Base-by-base conservation (phyloP, 2,797 vertebrate species). In the Pangasius larnaudii region DNA sequence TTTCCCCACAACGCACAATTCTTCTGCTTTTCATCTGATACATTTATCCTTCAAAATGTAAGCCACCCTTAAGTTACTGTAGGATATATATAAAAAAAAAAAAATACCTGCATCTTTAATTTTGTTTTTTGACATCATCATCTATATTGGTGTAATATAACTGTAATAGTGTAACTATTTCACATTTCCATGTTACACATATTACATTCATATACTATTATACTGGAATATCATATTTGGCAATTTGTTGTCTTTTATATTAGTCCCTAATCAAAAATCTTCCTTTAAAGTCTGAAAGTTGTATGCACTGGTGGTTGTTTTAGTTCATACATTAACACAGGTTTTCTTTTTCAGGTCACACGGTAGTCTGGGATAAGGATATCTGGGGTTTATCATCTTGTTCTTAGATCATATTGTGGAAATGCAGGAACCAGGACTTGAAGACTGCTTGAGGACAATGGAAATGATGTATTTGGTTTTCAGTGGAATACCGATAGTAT, bases 301-400 rank as follows among this genome's bases (percentile, higher is more conserved):
- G 3, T 39, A 24, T 39, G 11, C 0, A 75, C 18, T 56, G 10
- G 2, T 30, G 59, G 10, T 7, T 18, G 46, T 33, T 72, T 53
- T 51, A 24, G 3, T 84, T 61, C 36, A 69, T 56, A 59, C 10
- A 18, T 71, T 89, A 90, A 90, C 59, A 86, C 42, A 22, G 30
- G 22, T 88, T 63, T 84, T 93, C 58, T 92, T 83, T 92, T 93
- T 82, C 91, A 97, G 96, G 96, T 97, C 91, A 96, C 96, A 67
- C 96, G 95, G 94, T 97, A 97, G 95, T 96, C 81, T 91, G 91
- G 85, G 86, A 83, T 88, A 87, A 86, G 91, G 91, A 92, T 36
- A 89, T 92, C 91, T 90, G 90, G 91, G 92, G 90, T n/a, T 87
- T 84, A 84, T 91, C 56, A 71, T 85, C 46, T 83, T 84, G 91